A percentile compares a stretch with the other conserved stretches of the same genome.
Conservation (phyloP, 2,113 vertebrate species). For the Nyctereutes procyonoides region DNA sequence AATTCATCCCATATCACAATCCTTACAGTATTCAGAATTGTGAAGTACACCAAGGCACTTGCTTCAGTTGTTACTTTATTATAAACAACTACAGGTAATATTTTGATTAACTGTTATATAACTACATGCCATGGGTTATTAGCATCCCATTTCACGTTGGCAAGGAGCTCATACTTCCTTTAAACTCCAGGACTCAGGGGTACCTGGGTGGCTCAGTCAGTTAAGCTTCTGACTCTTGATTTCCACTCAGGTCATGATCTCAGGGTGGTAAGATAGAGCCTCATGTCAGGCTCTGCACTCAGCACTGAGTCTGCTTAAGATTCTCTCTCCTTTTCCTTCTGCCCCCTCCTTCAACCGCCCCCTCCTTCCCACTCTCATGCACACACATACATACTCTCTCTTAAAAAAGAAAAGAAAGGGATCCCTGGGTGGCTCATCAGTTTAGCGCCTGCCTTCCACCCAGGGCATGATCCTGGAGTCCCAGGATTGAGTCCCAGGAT, state of each 20-base stretch:
- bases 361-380: background rate
- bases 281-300: background rate
- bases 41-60: background rate
- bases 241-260: background rate
- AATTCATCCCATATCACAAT: background rate
- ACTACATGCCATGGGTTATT: background rate
- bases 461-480: no score
- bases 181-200: background rate
- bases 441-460: no score
- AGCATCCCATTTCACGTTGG: slow-evolving; percentile 8
- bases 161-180: background rate
- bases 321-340: background rate
- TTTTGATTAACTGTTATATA: background rate
- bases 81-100: background rate
- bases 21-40: background rate
- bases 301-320: background rate
- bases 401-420: no score
- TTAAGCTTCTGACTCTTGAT: background rate
- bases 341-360: background rate
- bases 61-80: slow-evolving; percentile 28
- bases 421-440: no score
- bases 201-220: background rate
- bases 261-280: background rate
- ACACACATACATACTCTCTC: no score
- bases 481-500: no score